phyloP scores from a whole-genome alignment of 2,888 invertebrate species.

The Diogma glabrata region DNA sequence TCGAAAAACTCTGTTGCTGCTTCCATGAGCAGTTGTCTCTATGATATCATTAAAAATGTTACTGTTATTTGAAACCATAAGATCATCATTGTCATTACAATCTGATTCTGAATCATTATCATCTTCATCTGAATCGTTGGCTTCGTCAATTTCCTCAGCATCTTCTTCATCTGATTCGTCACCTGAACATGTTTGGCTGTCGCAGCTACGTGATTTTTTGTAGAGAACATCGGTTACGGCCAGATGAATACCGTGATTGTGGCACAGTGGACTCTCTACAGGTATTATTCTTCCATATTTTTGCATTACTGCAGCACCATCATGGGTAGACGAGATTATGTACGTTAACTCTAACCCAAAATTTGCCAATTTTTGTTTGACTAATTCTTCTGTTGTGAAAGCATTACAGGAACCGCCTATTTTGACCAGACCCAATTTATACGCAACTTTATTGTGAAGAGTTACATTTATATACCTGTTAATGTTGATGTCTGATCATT shows the following conservation, averaged over 20 bases:
- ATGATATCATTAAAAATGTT: too few species aligned
- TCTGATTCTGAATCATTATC: not conserved
- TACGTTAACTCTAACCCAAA: not conserved
- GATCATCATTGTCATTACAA: not conserved
- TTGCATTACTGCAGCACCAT: too few species aligned
- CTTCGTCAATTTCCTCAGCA: too few species aligned
- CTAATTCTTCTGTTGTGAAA: too few species aligned
- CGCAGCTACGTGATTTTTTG: too few species aligned
- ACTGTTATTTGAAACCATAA: not conserved
- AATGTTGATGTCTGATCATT: not conserved
- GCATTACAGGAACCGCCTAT: not conserved
- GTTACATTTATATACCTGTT: not conserved
- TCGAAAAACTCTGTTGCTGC: too few species aligned
- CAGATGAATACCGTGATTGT: not conserved
- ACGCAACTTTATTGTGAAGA: not conserved
- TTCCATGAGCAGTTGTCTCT: too few species aligned
- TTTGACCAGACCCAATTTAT: not conserved
- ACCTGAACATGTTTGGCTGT: too few species aligned
- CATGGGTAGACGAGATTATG: too few species aligned
- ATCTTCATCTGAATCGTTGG: slow-evolving; percentile 1
- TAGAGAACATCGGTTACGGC: not conserved
- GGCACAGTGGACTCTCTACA: not conserved
- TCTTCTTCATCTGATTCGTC: too few species aligned
- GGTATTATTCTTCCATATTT: not conserved
- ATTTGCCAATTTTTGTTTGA: not conserved